Evolutionary conservation across 2,113 vertebrate genomes (phyloP).

Genomic region (Mesembrinibis cayennensis): DNA sequence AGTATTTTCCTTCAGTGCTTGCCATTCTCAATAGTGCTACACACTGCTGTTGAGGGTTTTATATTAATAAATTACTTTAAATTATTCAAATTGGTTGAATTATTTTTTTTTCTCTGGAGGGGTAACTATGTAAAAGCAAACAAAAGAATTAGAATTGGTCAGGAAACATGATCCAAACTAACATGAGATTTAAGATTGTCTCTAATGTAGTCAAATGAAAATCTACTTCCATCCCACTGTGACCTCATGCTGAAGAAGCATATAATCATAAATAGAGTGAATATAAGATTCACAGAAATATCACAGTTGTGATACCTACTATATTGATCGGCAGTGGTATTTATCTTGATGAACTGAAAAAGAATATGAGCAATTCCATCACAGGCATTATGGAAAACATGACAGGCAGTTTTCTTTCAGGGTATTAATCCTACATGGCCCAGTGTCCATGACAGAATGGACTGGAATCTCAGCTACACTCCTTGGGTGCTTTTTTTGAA

Average conservation of each 20-base stretch:
- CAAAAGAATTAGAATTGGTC: not conserved
- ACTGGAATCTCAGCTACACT: not conserved
- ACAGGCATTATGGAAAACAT: not conserved
- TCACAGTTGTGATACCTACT: not conserved
- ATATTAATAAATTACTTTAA: slow-evolving; percentile 26
- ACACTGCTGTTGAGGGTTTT: not conserved
- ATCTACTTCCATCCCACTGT: not conserved
- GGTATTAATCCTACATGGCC: not conserved
- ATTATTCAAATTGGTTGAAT: not conserved
- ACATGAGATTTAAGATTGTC: slow-evolving; percentile 11
- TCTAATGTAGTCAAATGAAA: slow-evolving; percentile 15
- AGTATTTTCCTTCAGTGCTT: not conserved
- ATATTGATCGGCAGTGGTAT: not conserved
- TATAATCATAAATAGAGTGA: slow-evolving; percentile 17
- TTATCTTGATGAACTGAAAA: not conserved
- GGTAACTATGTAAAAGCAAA: not conserved
- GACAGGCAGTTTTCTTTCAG: not conserved
- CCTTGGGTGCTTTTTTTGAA: not conserved
- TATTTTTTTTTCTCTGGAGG: not conserved
- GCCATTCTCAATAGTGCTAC: not conserved
- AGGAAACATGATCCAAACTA: not conserved
- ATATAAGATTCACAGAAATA: slow-evolving; percentile 2
- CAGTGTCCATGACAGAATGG: not conserved
- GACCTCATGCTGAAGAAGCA: not conserved
- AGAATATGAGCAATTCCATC: not conserved